Conservation (phyloP, 2,797 vertebrate genomes). For the Paratrypauchen microcephalus region DNA sequence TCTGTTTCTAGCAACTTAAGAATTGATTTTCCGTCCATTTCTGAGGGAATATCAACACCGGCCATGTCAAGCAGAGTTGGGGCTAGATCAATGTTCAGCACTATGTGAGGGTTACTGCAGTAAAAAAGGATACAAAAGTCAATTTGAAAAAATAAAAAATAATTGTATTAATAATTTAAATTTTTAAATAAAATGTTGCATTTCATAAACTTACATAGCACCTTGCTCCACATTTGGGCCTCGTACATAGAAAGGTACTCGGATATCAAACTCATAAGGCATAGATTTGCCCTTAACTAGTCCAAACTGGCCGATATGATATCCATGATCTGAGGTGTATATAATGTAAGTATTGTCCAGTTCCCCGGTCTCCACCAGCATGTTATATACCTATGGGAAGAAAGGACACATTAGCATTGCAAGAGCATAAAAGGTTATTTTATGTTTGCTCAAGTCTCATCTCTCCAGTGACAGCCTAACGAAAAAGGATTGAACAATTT, state of each 20-base stretch:
- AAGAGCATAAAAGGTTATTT: conserved; percentile 35
- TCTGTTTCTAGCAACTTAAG: conserved; percentile 91
- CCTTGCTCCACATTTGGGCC: conserved; percentile 94
- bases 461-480: conserved; percentile 56
- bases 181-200: neutral
- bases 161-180: too few relatives aligned
- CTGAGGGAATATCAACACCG: conserved; percentile 88
- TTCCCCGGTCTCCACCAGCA: conserved; percentile 88
- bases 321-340: conserved; percentile 96
- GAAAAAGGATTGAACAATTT: conserved; percentile 53
- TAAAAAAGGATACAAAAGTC: neutral
- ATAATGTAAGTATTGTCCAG: conserved; percentile 95
- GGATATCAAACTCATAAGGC: conserved; percentile 97
- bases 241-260: conserved; percentile 92
- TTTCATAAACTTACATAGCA: conserved; percentile 83
- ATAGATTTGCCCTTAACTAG: conserved; percentile 97
- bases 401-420: conserved; percentile 33
- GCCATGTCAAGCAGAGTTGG: conserved; percentile 96
- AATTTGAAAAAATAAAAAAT: neutral
- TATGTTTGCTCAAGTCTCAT: conserved; percentile 37
- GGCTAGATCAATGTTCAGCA: conserved; percentile 93
- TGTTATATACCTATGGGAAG: conserved; percentile 85
- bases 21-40: conserved; percentile 98
- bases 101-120: conserved; percentile 88
- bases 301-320: conserved; percentile 97